Conservation (phyloP, 2,797 vertebrate genomes). For the Hozukius guyotensis region DNA sequence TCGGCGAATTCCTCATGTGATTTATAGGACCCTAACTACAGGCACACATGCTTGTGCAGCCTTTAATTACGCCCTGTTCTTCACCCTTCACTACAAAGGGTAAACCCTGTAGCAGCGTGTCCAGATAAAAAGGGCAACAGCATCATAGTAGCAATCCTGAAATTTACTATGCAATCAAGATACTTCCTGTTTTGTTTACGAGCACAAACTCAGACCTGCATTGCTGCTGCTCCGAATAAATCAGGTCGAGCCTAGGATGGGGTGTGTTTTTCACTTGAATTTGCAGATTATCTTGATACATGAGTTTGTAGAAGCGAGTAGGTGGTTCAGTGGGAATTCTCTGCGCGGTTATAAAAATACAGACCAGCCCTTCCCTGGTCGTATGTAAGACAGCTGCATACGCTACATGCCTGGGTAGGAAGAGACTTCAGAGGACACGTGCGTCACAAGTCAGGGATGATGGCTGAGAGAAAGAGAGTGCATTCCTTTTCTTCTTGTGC, state of each 20-base stretch:
- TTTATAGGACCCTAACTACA: slow-evolving; percentile 28
- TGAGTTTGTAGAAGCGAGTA: slow-evolving; percentile 21
- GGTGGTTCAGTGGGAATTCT: slow-evolving; percentile 53
- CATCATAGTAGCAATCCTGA: neutral
- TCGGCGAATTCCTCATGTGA: slow-evolving; percentile 16
- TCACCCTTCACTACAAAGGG: neutral
- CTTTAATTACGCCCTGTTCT: neutral
- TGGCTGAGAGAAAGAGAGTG: slow-evolving; percentile 9
- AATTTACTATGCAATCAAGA: slow-evolving; percentile 18
- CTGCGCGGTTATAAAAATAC: slow-evolving; percentile 59
- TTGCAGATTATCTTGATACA: slow-evolving; percentile 44
- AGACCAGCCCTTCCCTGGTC: slow-evolving; percentile 20
- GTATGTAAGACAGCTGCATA: slow-evolving; percentile 36
- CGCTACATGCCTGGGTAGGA: slow-evolving; percentile 18
- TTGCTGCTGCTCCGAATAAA: slow-evolving; percentile 42
- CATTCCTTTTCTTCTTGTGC: slow-evolving; percentile 20
- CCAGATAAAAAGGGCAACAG: neutral
- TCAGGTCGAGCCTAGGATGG: slow-evolving; percentile 41
- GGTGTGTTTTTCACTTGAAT: slow-evolving; percentile 30
- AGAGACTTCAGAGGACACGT: slow-evolving; percentile 37
- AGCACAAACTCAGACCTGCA: slow-evolving; percentile 32
- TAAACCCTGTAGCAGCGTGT: neutral
- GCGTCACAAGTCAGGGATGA: slow-evolving; percentile 27
- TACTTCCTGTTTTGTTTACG: slow-evolving; percentile 43
- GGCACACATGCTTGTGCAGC: neutral